These are phyloP conservation scores for Synodontis membranacea DNA, from an alignment of 2,113 vertebrate species.

Conservation along the genomic window DNA sequence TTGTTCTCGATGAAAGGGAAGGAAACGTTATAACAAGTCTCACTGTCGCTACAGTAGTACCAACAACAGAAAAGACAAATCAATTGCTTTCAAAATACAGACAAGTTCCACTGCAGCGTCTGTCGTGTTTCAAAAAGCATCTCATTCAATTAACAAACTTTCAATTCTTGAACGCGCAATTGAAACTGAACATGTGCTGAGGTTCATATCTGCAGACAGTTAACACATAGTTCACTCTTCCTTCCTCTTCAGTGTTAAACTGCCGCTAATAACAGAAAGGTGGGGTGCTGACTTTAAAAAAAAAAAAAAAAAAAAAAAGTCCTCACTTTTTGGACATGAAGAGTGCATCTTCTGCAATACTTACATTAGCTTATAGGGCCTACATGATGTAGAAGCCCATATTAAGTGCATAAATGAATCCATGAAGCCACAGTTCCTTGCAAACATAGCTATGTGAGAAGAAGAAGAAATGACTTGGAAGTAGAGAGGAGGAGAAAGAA, in stretches of 20 bases:
- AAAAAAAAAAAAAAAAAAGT: background rate
- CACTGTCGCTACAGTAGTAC: conserved; percentile 2
- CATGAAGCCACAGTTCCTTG: background rate
- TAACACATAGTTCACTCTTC: background rate
- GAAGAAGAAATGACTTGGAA: background rate
- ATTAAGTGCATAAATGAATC: background rate
- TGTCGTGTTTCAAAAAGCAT: background rate
- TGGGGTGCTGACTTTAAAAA: background rate
- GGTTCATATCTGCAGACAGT: background rate
- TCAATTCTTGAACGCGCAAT: background rate
- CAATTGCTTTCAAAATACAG: background rate
- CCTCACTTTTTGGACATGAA: background rate
- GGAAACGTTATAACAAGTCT: conserved; percentile 19
- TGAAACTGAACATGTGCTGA: background rate
- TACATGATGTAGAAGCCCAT: background rate
- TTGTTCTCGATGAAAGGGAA: conserved; percentile 45
- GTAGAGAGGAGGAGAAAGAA: background rate
- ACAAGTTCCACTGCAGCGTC: background rate
- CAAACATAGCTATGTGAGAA: background rate
- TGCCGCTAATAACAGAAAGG: background rate
- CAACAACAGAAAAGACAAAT: background rate
- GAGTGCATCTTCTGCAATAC: background rate
- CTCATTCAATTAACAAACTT: background rate
- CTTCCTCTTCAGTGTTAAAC: background rate
- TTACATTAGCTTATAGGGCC: background rate